Conservation (phyloP, 35 echinoderm and acorn worm genomes). For the Ophioderma brevispina region DNA sequence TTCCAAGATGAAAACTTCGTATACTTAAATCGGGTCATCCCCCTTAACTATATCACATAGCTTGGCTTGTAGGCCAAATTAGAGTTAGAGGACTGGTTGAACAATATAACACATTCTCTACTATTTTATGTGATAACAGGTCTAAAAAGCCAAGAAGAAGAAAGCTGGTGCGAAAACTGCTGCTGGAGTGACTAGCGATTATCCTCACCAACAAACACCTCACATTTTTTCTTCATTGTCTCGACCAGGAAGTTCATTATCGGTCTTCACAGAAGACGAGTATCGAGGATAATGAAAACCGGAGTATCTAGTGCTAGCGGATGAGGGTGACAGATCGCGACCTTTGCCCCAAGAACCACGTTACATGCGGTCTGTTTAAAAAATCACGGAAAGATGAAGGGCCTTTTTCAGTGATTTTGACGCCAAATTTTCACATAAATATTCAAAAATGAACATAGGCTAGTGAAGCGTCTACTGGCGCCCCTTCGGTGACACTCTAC, state of each 20-base stretch:
- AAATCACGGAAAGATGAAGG: background rate
- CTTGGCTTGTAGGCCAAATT: too few species aligned
- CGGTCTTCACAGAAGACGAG: slow-evolving; percentile 3
- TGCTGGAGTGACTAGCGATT: slow-evolving; percentile 12
- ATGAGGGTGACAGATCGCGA: background rate
- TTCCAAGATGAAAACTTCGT: too few species aligned
- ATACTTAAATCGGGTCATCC: too few species aligned
- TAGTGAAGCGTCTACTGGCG: background rate
- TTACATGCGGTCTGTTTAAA: background rate
- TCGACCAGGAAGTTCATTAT: slow-evolving; percentile 5
- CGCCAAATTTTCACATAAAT: background rate
- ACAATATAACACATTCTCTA: too few species aligned
- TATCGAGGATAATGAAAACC: background rate
- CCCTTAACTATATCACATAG: too few species aligned
- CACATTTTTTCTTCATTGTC: slow-evolving; percentile 2
- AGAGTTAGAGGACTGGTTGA: too few species aligned
- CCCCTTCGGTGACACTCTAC: background rate
- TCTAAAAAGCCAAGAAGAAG: slow-evolving; percentile 21
- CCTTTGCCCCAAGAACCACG: background rate
- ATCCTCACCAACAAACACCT: background rate
- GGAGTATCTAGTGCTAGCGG: background rate
- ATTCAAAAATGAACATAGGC: background rate
- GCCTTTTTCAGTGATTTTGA: background rate
- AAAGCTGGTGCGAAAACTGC: background rate
- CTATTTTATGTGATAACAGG: background rate